Evolutionary conservation across 1,140 invertebrate genomes (phyloP).

Genomic region (Drosophila micromelanica): DNA sequence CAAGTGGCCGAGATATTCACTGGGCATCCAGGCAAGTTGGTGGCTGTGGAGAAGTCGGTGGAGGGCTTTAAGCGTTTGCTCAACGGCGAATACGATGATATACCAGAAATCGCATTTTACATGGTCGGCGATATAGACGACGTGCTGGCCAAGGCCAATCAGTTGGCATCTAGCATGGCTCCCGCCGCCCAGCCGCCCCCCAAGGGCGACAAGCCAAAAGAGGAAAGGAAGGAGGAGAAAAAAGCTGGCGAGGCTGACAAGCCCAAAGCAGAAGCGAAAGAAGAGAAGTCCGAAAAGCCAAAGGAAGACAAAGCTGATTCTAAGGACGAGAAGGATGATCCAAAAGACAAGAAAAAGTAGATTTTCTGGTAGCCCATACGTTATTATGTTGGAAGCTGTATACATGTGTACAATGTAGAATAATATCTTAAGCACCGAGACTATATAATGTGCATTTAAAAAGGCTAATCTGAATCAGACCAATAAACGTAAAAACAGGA

Average conservation of each 20-base stretch:
- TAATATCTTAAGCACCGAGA: too few relatives aligned
- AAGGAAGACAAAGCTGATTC: neutral
- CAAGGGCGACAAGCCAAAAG: conserved; percentile 8
- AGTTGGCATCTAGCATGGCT: conserved; percentile 85
- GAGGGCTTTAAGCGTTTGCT: conserved; percentile 85
- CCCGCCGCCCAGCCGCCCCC: too few relatives aligned
- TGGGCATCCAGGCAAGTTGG: conserved; percentile 87
- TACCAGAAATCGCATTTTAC: conserved; percentile 94
- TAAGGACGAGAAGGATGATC: conserved; percentile 22
- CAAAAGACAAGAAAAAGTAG: conserved; percentile 31
- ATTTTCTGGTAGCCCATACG: neutral
- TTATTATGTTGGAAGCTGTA: too few relatives aligned
- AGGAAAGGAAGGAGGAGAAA: neutral
- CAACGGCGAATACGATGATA: conserved; percentile 90
- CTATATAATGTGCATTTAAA: too few relatives aligned
- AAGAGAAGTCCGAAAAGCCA: neutral
- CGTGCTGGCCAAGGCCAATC: conserved; percentile 90
- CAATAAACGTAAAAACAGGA: too few relatives aligned
- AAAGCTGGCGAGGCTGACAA: conserved; percentile 1
- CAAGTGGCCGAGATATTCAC: conserved; percentile 91
- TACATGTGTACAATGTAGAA: too few relatives aligned
- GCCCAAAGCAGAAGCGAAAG: conserved; percentile 11
- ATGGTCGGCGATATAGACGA: conserved; percentile 94
- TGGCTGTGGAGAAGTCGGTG: conserved; percentile 87
- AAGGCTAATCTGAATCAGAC: too few relatives aligned